These are phyloP conservation scores for Lasioglossum figueresi DNA, from an alignment of 2,888 invertebrate species.

Conservation along the genomic window DNA sequence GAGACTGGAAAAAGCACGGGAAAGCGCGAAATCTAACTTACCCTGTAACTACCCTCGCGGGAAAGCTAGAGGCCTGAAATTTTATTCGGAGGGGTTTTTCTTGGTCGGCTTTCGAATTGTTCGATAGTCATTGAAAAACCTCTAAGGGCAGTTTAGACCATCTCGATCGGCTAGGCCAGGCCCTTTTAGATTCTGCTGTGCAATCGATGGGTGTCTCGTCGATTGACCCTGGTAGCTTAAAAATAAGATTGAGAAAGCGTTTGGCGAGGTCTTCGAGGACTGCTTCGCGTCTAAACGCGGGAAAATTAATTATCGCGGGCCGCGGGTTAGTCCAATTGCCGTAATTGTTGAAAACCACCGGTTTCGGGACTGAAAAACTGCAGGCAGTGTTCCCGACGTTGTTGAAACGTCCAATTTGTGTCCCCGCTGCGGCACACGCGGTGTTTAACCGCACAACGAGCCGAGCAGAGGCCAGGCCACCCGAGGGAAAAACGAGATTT, in stretches of 20 bases:
- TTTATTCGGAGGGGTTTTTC: too few species aligned
- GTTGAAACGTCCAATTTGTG: constrained; percentile 29
- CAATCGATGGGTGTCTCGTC: not conserved
- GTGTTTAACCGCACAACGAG: constrained; percentile 10
- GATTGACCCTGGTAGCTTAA: not conserved
- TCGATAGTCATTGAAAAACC: too few species aligned
- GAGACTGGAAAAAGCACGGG: too few species aligned
- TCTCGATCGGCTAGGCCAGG: too few species aligned
- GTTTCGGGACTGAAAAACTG: constrained; percentile 4
- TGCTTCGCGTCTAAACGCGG: not conserved
- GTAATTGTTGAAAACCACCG: constrained; percentile 18
- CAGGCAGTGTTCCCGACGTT: not conserved
- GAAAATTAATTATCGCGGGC: not conserved
- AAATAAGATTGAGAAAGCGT: not conserved
- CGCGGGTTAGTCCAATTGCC: not conserved
- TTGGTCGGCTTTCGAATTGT: too few species aligned
- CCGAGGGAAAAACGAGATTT: constrained; percentile 14
- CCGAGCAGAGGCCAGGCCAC: not conserved
- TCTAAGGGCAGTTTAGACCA: too few species aligned
- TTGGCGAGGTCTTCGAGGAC: not conserved
- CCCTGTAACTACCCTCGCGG: too few species aligned
- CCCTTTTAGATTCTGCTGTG: not conserved
- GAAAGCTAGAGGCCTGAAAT: too few species aligned
- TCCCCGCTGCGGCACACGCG: not conserved
- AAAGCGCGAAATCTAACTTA: too few species aligned